Evolutionary conservation across 2,888 invertebrate genomes (phyloP).

Genomic region (Conus canariensis): DNA sequence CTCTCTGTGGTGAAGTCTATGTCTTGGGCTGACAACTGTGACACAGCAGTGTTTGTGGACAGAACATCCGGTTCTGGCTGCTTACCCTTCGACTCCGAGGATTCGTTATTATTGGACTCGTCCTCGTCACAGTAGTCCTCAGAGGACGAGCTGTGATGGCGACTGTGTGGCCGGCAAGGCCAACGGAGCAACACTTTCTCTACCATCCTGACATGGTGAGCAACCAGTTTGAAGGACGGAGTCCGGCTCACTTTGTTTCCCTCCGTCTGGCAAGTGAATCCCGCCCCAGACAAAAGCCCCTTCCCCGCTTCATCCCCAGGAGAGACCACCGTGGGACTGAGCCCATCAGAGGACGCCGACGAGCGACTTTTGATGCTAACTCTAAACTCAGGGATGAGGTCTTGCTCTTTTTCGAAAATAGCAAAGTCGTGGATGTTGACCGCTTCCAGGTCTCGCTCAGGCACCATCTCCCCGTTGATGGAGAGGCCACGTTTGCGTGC

Average conservation of each 20-base stretch:
- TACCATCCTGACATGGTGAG: conserved; percentile 63
- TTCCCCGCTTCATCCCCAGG: neutral
- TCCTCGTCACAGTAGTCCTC: conserved; percentile 61
- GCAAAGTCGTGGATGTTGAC: conserved; percentile 77
- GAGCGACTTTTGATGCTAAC: conserved; percentile 56
- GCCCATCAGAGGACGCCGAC: conserved; percentile 21
- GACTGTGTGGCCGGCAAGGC: conserved; percentile 60
- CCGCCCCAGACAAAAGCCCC: neutral
- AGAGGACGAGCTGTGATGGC: conserved; percentile 73
- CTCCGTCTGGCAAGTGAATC: too few species aligned
- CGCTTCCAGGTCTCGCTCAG: conserved; percentile 54
- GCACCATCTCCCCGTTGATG: conserved; percentile 72
- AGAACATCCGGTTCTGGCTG: conserved; percentile 30
- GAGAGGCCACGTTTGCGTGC: conserved; percentile 66
- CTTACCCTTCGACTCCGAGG: conserved; percentile 43
- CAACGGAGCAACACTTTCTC: conserved; percentile 70
- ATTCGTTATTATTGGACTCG: conserved; percentile 40
- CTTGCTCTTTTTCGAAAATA: conserved; percentile 72
- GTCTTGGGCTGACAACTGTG: neutral
- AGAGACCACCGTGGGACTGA: neutral
- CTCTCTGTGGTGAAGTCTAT: neutral
- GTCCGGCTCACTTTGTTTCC: conserved; percentile 47
- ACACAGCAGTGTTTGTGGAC: conserved; percentile 23
- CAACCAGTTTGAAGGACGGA: conserved; percentile 71
- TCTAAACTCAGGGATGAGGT: conserved; percentile 67